These are phyloP conservation scores for Thripadectes ignobilis DNA, from an alignment of 2,797 vertebrate species.

Conservation along the genomic window DNA sequence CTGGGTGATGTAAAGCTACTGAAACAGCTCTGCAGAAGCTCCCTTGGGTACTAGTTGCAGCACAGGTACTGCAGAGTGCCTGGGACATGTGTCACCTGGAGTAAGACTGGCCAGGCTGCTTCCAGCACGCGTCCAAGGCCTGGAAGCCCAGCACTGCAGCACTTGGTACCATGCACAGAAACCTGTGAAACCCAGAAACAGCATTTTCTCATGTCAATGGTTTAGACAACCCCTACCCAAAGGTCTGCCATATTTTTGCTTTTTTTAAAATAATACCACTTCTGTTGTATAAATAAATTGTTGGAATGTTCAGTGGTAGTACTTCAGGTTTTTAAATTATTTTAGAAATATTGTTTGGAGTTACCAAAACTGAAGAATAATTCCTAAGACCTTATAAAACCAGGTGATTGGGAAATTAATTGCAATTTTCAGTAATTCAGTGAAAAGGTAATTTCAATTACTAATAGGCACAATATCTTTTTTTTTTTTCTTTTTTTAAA, in stretches of 20 bases:
- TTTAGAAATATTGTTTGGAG: not conserved
- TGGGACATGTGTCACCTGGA: not conserved
- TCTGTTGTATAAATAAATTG: not conserved
- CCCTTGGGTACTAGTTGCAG: not conserved
- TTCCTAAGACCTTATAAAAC: not conserved
- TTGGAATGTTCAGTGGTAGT: not conserved
- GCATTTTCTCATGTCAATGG: not conserved
- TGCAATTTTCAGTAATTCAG: not conserved
- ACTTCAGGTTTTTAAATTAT: not conserved
- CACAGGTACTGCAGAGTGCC: not conserved
- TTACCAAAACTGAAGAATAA: not conserved
- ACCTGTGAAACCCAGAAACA: not conserved
- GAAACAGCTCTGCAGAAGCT: not conserved
- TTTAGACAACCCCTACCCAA: not conserved
- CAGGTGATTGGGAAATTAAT: not conserved
- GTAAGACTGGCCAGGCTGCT: not conserved
- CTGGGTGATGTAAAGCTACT: not conserved
- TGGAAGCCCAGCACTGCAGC: not conserved
- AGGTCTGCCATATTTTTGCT: not conserved
- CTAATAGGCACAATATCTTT: not conserved
- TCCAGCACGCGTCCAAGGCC: fast-evolving
- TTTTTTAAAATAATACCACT: not conserved
- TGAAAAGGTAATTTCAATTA: not conserved
- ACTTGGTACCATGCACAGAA: not conserved
- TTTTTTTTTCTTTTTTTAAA: not conserved